Conservation (phyloP, 2,113 vertebrate genomes). For the Terrapene triunguis region DNA sequence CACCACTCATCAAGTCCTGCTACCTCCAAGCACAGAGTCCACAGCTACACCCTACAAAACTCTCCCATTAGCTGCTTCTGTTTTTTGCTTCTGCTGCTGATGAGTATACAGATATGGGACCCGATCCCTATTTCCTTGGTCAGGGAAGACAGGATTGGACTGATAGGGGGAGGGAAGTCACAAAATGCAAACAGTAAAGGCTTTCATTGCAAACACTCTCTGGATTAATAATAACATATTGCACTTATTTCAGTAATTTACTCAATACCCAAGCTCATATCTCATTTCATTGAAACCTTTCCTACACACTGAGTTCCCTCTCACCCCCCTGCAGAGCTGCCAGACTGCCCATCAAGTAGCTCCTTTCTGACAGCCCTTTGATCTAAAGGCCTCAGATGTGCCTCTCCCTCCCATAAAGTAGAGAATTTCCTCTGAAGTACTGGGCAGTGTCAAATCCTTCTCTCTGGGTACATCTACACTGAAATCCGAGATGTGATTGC, state of each 20-base stretch:
- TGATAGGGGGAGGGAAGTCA: background rate
- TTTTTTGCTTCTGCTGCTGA: too few relatives aligned
- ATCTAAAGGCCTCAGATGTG: background rate
- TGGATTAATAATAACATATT: background rate
- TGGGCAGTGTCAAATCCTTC: background rate
- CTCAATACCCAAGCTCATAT: background rate
- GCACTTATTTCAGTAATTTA: background rate
- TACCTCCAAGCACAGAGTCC: too few relatives aligned
- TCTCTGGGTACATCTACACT: background rate
- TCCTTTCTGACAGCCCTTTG: background rate
- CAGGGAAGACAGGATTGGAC: background rate
- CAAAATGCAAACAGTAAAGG: background rate
- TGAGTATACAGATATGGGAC: background rate
- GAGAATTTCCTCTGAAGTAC: background rate
- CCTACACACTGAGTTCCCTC: background rate
- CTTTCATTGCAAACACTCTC: background rate
- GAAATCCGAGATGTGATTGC: background rate
- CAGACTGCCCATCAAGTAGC: background rate
- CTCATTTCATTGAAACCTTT: background rate
- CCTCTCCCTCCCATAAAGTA: background rate
- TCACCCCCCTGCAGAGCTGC: background rate
- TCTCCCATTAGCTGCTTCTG: too few relatives aligned
- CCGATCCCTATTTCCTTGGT: background rate
- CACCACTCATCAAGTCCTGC: too few relatives aligned
- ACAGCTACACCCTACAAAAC: too few relatives aligned